A percentile compares a stretch with the other conserved stretches of the same genome.
phyloP scores from a whole-genome alignment of 2,113 vertebrate genomes.

The Puffinus mauretanicus region DNA sequence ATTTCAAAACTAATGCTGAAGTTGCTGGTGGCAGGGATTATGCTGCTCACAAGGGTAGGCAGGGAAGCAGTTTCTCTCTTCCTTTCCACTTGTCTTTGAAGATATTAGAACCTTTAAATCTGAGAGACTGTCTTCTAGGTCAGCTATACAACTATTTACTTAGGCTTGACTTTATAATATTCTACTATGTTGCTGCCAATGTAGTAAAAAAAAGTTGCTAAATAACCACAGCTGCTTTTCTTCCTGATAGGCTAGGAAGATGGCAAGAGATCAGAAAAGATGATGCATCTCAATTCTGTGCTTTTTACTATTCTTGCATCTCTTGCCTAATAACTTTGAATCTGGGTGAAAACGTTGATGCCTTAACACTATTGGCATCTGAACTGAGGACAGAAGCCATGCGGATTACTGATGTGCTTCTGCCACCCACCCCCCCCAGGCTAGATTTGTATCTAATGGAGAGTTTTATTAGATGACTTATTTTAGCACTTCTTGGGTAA shows the following conservation, averaged over 20 bases:
- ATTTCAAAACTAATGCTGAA: background rate
- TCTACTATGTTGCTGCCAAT: background rate
- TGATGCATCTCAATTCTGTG: background rate
- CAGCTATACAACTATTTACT: background rate
- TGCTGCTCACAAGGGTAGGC: background rate
- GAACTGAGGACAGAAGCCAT: background rate
- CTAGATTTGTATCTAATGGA: background rate
- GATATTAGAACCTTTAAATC: background rate
- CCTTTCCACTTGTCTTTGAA: background rate
- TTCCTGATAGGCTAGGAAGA: background rate
- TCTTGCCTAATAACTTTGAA: background rate
- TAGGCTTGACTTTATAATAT: background rate
- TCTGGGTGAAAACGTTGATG: background rate
- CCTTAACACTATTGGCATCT: background rate
- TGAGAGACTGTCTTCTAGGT: background rate
- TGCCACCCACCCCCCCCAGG: no score
- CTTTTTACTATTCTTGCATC: background rate
- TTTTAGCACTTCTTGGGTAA: background rate
- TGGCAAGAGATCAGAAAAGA: background rate
- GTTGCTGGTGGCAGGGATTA: background rate
- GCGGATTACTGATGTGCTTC: background rate
- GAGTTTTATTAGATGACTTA: background rate
- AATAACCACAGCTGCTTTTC: background rate
- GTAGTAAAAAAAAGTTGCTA: background rate
- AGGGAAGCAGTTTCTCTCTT: background rate